Base-by-base conservation (phyloP, 2,797 vertebrate species). In the Moxostoma hubbsi region DNA sequence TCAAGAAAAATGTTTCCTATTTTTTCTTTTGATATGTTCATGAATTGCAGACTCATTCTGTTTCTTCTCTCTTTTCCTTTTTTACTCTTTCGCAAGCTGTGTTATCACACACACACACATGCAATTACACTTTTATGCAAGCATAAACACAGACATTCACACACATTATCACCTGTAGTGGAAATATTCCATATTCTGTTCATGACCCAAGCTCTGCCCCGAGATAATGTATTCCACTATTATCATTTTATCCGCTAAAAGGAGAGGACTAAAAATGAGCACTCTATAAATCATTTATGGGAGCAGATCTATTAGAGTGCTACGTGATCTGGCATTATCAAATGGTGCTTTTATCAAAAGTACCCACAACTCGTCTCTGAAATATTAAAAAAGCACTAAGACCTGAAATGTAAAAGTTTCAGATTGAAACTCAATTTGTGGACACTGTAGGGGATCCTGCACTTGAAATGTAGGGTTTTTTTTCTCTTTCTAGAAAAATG, bases 171-270 rank as follows among this genome's bases (percentile, higher is more conserved):
- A 81, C 78, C 85, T 53, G 82, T 74, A 63, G 77, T 86, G 64
- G 67, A 45, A 73, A 75, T 86, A 85, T 89, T 71, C 87, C 76
- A 74, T 85, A 89, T 89, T 83, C 82, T 76, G 85, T 87, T 87
- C 84, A 83, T 90, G 89, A 83, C 80, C 82, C 2, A 1, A 18
- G 57, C 61, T 64, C 81, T 83, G 72, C 81, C 84, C 51, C 1
- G 70, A 66, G 78, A 88, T 92, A 90, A 92, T 91, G 90, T 92
- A 87, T 90, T 92, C 82, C 87, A 90, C 93, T 93, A 93, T 92
- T 92, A 92, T 90, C 92, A 91, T 93, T 94, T 93, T 92, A 93
- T 94, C 93, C 91, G 91, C 90, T 93, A 92, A 93, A 92, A 93
- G 92, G 89, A 89, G 87, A 73, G 84, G 85, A 89, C 91, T 92